Base-by-base conservation (phyloP, 2,888 invertebrate genomes). In the Parnassius mnemosyne region DNA sequence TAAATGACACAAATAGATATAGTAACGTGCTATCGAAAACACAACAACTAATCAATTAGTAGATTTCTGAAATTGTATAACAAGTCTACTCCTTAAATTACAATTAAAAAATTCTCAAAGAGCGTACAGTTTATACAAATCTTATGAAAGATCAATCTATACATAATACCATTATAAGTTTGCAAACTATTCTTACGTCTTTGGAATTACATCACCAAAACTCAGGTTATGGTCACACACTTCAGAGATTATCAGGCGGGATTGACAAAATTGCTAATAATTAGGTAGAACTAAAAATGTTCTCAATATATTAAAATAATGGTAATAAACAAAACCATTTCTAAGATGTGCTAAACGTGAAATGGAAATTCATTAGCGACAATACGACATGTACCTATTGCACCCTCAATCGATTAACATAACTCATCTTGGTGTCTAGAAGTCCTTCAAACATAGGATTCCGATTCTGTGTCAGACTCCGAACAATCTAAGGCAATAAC, bases 201-300 rank as follows among this genome's bases (percentile, higher is more conserved):
- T 91, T 90, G 90, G 91, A 91, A 89, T 88, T 83, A 87, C 87
- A 89, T 90, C 90, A 90, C 90, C 90, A 89, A 88, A 89, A 90
- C 84, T 83, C 83, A 76, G 82, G 87, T 88, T 90, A 91, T 91
- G 90, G 90, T 89, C 90, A 90, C 89, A 85, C 80, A 78, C 71
- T 71, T 76, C 74, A 83, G 69, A 72, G 69, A 73, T 63, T 79
- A 85, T 84, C 80, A 89, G 90, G 90, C 90, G 90, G 90, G 90
- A 87, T 87, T 80, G 74, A 77, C 76, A 73, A 77, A 72, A 80
- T 71, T 66, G 71, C 69, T 73, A 72, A 68, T 25, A 68, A 70
- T 71, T 70, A 70, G 64, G 68, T 70, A 72, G 65, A 66, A 67
- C 61, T 67, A 61, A 58, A 53, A 68, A 62, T 53, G 60, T 57